phyloP scores from a whole-genome alignment of 1,140 invertebrate genomes.

The Drosophila punjabiensis region DNA sequence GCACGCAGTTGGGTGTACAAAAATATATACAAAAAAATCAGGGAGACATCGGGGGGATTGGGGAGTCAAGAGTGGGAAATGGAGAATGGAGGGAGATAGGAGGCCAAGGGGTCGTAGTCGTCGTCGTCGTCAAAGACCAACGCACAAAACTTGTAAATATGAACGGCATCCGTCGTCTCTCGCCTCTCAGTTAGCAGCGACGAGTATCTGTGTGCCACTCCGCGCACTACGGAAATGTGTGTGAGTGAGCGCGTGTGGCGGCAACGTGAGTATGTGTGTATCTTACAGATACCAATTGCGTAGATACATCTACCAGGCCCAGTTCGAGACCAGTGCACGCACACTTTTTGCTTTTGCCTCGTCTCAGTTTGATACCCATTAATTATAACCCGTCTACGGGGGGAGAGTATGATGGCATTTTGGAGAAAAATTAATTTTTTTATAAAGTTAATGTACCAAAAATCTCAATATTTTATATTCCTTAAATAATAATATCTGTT shows the following conservation, averaged over 20 bases:
- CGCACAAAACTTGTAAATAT: conserved; percentile 72
- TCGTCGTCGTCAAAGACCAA: conserved; percentile 53
- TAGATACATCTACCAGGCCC: conserved; percentile 41
- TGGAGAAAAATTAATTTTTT: not conserved
- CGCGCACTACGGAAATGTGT: not conserved
- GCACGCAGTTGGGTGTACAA: conserved; percentile 34
- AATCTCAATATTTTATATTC: not conserved
- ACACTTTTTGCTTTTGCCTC: conserved; percentile 28
- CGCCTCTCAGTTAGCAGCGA: not conserved
- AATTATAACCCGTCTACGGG: not conserved
- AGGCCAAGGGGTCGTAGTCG: conserved; percentile 18
- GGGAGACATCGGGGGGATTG: not conserved
- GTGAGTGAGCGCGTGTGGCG: conserved; percentile 41
- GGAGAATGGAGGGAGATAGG: conserved; percentile 9
- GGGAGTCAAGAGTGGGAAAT: conserved; percentile 1
- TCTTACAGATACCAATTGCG: conserved; percentile 55
- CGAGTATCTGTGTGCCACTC: conserved; percentile 15
- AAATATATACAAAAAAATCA: conserved; percentile 13
- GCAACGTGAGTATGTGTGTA: conserved; percentile 44
- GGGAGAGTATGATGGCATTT: not conserved
- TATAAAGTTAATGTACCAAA: not conserved
- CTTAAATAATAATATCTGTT: not conserved
- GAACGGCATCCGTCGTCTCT: conserved; percentile 19
- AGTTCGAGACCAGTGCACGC: conserved; percentile 39
- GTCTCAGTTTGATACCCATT: conserved; percentile 40